These are phyloP conservation scores for Aphelinus atriplicis DNA, from an alignment of 1,140 invertebrate species.

Conservation along the genomic window DNA sequence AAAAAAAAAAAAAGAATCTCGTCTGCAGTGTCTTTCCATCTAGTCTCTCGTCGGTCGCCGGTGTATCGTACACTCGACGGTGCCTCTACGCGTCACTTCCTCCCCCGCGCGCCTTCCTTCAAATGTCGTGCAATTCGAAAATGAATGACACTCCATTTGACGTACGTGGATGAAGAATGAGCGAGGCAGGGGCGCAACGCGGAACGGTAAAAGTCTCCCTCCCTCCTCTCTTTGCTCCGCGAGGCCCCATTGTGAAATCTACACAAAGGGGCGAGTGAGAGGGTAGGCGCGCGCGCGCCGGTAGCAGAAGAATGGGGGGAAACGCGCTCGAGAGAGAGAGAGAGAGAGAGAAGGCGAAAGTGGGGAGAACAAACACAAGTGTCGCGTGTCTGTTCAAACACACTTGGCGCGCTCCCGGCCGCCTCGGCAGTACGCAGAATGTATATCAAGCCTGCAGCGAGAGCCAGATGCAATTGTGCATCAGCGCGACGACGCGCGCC, in stretches of 20 bases:
- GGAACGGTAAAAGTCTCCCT: slow-evolving; percentile 31
- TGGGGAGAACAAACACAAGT: slow-evolving; percentile 52
- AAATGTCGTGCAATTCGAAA: slow-evolving; percentile 46
- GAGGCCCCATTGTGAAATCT: slow-evolving; percentile 50
- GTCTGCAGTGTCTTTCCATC: slow-evolving; percentile 14
- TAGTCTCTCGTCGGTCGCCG: slow-evolving; percentile 8
- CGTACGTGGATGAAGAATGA: slow-evolving; percentile 38
- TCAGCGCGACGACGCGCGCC: not conserved
- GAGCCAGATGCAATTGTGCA: too few relatives aligned
- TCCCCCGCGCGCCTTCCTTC: slow-evolving; percentile 35
- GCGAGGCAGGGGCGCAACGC: not conserved
- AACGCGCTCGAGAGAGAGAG: slow-evolving; percentile 37
- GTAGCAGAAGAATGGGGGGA: slow-evolving; percentile 13
- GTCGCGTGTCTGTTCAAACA: slow-evolving; percentile 59
- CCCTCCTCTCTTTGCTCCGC: slow-evolving; percentile 2
- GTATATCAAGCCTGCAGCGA: too few relatives aligned
- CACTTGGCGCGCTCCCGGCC: slow-evolving; percentile 38
- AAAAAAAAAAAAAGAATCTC: not conserved
- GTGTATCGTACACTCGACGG: not conserved
- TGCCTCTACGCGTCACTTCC: slow-evolving; percentile 7
- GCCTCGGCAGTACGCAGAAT: not conserved
- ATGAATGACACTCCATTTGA: slow-evolving; percentile 50
- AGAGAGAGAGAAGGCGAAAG: slow-evolving; percentile 31
- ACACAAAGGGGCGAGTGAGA: slow-evolving; percentile 49
- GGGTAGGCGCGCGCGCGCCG: not conserved